These are phyloP conservation scores for Bos taurus DNA, from an alignment of 2,113 vertebrate genomes.

Conservation along the genomic window DNA sequence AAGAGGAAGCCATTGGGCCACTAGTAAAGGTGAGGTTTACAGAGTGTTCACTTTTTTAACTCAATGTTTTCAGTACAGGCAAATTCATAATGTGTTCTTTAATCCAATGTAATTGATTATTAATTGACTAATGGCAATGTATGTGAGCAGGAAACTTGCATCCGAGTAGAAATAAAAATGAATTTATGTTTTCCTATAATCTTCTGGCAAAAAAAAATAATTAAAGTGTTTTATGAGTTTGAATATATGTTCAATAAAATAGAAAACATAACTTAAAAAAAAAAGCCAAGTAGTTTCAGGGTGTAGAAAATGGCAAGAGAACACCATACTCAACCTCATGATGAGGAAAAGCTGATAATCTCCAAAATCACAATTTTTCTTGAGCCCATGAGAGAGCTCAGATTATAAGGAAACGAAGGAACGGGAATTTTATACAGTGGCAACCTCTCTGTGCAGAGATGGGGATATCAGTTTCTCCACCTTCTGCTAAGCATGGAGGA, in stretches of 20 bases:
- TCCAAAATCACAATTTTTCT: not conserved
- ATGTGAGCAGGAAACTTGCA: not conserved
- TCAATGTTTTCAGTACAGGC: not conserved
- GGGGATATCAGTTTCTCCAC: fast-evolving
- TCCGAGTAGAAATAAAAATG: not conserved
- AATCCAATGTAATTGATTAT: not conserved
- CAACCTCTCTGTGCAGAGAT: not conserved
- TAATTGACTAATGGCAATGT: not conserved
- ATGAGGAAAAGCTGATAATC: not conserved
- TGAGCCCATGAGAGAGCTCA: not conserved
- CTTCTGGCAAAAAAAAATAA: not conserved
- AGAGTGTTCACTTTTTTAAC: not conserved
- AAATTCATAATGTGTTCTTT: not conserved
- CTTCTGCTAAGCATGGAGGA: fast-evolving
- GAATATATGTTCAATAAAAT: not conserved
- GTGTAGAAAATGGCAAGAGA: not conserved
- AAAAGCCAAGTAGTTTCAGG: not conserved
- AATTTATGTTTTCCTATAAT: not conserved
- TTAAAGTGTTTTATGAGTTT: not conserved
- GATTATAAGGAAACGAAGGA: not conserved
- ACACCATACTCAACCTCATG: not conserved
- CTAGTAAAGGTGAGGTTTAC: not conserved
- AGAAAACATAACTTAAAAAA: not conserved
- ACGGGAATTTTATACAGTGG: not conserved
- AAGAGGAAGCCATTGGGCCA: not conserved